Percentiles rank a stretch among this genome's conserved stretches.
phyloP scores from a whole-genome alignment of 2,888 invertebrate species.

The Heteropelma amictum region DNA sequence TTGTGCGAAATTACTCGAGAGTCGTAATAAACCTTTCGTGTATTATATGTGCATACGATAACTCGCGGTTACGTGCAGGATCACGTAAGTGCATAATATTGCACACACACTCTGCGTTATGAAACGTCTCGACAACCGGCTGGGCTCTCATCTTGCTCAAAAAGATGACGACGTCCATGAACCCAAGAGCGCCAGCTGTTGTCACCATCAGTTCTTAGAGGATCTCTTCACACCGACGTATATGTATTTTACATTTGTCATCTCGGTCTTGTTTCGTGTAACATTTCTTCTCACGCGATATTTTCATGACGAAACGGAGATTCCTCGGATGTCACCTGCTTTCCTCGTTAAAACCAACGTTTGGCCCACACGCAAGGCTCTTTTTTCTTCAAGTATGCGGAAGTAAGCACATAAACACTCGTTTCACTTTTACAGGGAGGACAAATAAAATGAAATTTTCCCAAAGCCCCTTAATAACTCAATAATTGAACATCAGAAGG shows the following conservation, averaged over 20 bases:
- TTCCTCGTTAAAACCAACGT: neutral
- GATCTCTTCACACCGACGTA: conserved; percentile 32
- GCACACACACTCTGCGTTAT: neutral
- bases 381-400: neutral
- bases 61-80: no score
- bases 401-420: no score
- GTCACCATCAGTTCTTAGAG: conserved; percentile 36
- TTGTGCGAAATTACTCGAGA: no score
- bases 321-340: conserved; percentile 3
- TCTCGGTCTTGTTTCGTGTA: conserved; percentile 11
- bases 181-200: conserved; percentile 51
- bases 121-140: conserved; percentile 43
- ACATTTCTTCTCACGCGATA: conserved; percentile 13
- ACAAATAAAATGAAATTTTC: no score
- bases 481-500: no score
- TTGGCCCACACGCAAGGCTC: neutral
- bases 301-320: neutral
- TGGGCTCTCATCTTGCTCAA: conserved; percentile 48
- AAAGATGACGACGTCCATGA: conserved; percentile 12
- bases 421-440: no score
- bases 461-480: no score
- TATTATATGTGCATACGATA: no score
- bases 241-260: conserved; percentile 31
- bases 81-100: neutral
- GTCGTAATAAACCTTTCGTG: no score